Conservation (phyloP, 1,140 invertebrate species). For the Theocolax elegans region DNA sequence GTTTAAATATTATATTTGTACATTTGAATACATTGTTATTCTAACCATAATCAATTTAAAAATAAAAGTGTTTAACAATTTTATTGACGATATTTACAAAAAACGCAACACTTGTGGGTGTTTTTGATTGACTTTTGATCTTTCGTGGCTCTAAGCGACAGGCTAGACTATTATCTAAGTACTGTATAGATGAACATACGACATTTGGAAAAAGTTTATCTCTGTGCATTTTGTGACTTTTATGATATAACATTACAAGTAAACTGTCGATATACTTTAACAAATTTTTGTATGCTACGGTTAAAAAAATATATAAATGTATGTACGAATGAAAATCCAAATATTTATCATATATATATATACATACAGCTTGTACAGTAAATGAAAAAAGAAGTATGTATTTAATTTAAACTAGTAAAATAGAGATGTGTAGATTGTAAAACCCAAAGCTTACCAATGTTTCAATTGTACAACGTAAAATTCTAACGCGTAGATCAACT, state of each 20-base stretch:
- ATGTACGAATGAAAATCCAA: too few species aligned
- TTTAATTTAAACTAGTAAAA: not conserved
- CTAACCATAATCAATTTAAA: too few species aligned
- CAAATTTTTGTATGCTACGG: slow-evolving; percentile 4
- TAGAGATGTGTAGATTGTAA: not conserved
- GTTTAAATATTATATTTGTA: too few species aligned
- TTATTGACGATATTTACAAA: not conserved
- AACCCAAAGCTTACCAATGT: too few species aligned
- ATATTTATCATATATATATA: slow-evolving; percentile 3
- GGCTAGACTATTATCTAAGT: not conserved
- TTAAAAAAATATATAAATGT: not conserved
- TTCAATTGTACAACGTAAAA: not conserved
- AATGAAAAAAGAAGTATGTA: not conserved
- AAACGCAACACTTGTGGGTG: not conserved
- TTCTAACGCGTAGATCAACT: not conserved
- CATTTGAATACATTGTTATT: too few species aligned
- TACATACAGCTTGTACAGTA: not conserved
- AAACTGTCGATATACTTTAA: not conserved
- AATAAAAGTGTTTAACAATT: not conserved
- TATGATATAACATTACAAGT: slow-evolving; percentile 18
- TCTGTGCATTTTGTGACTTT: not conserved
- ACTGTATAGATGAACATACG: not conserved
- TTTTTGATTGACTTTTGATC: not conserved
- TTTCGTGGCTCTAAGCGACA: not conserved
- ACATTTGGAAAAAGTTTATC: not conserved